Evolutionary conservation across 2,888 invertebrate species (phyloP).

Genomic region (Allacma fusca): DNA sequence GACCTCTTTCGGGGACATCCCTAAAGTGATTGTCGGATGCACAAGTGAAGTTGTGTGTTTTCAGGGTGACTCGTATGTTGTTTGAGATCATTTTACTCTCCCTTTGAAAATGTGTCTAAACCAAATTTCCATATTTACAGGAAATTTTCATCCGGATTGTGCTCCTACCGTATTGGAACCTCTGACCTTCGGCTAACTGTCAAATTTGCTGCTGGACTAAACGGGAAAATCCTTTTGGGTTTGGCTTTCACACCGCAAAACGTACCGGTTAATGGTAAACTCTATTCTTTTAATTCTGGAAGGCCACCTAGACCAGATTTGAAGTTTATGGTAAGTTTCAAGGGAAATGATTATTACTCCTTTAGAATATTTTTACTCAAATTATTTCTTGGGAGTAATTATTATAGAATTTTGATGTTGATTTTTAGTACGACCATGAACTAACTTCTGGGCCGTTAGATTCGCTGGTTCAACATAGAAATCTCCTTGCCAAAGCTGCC

Average conservation of each 20-base stretch:
- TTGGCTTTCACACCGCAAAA: background rate
- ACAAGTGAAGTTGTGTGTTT: background rate
- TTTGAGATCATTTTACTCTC: background rate
- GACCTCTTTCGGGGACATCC: background rate
- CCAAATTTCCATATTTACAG: background rate
- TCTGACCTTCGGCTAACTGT: background rate
- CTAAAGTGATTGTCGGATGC: background rate
- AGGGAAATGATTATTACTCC: background rate
- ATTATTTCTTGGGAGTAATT: background rate
- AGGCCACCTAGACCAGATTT: background rate
- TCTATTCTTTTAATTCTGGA: background rate
- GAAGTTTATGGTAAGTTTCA: background rate
- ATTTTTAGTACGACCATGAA: constrained; percentile 7
- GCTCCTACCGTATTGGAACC: background rate
- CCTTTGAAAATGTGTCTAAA: too few species aligned
- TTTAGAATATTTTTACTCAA: background rate
- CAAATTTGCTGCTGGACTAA: background rate
- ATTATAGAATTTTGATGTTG: background rate
- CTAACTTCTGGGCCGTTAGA: background rate
- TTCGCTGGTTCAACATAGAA: background rate
- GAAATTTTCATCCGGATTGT: background rate
- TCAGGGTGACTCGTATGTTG: background rate
- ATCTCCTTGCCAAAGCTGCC: background rate
- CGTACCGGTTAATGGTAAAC: background rate
- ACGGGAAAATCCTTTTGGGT: background rate